Conservation (phyloP, 2,797 vertebrate genomes). For the Platyrinchus mystaceus region DNA sequence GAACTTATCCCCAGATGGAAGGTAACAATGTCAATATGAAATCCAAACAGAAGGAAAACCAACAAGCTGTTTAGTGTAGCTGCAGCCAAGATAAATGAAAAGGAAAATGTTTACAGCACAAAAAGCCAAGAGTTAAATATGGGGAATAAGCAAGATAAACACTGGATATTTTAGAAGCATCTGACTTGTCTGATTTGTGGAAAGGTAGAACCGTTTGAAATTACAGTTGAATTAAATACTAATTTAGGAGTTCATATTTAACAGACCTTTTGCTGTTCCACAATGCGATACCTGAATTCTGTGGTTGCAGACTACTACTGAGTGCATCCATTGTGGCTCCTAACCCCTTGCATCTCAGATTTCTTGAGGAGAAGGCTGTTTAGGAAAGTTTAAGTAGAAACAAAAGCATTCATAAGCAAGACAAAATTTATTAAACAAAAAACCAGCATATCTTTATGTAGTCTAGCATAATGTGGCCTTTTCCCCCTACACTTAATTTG, state of each 20-base stretch:
- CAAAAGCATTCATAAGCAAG: background rate
- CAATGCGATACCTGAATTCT: background rate
- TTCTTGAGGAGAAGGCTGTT: background rate
- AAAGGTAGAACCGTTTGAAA: background rate
- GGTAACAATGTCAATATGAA: conserved; percentile 36
- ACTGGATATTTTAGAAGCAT: background rate
- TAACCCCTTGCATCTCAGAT: background rate
- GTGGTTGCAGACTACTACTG: background rate
- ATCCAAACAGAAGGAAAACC: conserved; percentile 30
- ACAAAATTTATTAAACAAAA: background rate
- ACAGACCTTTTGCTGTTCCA: background rate
- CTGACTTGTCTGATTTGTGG: background rate
- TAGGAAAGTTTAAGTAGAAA: background rate
- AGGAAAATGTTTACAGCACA: background rate
- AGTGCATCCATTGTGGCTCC: background rate
- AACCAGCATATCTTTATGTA: background rate
- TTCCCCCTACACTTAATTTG: background rate
- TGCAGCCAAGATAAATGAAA: conserved; percentile 15
- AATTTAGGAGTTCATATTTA: background rate
- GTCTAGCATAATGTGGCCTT: background rate
- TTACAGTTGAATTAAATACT: background rate
- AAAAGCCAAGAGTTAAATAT: background rate
- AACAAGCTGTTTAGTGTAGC: conserved; percentile 8
- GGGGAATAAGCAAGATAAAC: background rate
- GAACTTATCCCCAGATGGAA: conserved; percentile 30